phyloP scores from a whole-genome alignment of 1,140 invertebrate species.

The Neodiprion lecontei region DNA sequence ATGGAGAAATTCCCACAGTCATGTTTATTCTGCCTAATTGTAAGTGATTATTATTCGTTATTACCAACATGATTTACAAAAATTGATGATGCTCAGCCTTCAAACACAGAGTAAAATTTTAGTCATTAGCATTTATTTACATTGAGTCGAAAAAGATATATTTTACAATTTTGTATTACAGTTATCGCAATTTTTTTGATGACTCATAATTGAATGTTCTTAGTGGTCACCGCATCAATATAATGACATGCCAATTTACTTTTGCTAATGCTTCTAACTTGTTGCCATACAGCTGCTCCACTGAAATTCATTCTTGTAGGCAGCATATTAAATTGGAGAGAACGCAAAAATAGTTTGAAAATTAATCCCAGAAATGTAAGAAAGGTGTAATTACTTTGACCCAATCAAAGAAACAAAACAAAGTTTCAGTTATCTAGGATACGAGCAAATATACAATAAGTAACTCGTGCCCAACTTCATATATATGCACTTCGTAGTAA shows the following conservation, averaged over 20 bases:
- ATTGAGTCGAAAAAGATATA: no score
- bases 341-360: neutral
- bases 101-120: no score
- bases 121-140: no score
- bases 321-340: neutral
- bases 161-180: no score
- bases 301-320: neutral
- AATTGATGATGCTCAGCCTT: no score
- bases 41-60: no score
- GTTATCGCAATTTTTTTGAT: no score
- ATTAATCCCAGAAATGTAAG: neutral
- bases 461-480: no score
- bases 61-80: no score
- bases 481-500: no score
- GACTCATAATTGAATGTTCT: no score
- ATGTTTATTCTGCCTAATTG: neutral
- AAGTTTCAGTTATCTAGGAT: neutral
- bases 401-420: neutral
- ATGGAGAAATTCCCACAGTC: neutral
- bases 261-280: neutral
- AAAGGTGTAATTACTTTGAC: neutral
- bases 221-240: no score
- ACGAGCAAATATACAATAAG: neutral
- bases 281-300: neutral
- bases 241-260: neutral